Conservation (phyloP, 2,113 vertebrate species). For the Acanthisitta chloris region DNA sequence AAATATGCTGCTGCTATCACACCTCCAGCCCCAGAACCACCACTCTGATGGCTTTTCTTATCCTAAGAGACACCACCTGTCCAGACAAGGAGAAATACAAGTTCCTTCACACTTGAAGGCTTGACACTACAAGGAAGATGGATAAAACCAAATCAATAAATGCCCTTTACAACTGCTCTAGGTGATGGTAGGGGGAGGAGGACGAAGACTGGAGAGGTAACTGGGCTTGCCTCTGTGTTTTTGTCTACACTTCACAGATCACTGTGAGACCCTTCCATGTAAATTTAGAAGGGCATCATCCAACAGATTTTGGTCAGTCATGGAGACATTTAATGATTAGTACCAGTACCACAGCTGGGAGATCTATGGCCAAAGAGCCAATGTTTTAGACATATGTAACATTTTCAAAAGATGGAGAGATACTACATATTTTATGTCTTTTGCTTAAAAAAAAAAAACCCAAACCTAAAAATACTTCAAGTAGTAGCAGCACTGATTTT, state of each 20-base stretch:
- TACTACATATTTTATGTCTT: not conserved
- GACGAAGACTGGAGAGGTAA: not conserved
- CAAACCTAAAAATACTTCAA: not conserved
- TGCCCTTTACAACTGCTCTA: not conserved
- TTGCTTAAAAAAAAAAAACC: not conserved
- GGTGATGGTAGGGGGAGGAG: not conserved
- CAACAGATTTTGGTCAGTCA: not conserved
- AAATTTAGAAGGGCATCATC: not conserved
- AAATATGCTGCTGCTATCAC: not conserved
- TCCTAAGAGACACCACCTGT: not conserved
- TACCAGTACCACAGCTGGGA: not conserved
- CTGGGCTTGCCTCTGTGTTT: not conserved
- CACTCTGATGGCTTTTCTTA: not conserved
- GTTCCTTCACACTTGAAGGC: not conserved
- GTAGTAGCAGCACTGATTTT: not conserved
- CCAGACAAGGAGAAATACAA: not conserved
- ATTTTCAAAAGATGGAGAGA: not conserved
- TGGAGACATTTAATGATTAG: not conserved
- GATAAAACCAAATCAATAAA: constrained; percentile 32
- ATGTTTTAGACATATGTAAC: not conserved
- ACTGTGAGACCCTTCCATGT: not conserved
- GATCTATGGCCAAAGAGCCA: not conserved
- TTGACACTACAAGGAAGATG: not conserved
- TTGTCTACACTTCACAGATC: not conserved
- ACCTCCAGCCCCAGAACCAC: not conserved